Conservation (phyloP, 1,140 invertebrate genomes). For the Episyrphus balteatus region DNA sequence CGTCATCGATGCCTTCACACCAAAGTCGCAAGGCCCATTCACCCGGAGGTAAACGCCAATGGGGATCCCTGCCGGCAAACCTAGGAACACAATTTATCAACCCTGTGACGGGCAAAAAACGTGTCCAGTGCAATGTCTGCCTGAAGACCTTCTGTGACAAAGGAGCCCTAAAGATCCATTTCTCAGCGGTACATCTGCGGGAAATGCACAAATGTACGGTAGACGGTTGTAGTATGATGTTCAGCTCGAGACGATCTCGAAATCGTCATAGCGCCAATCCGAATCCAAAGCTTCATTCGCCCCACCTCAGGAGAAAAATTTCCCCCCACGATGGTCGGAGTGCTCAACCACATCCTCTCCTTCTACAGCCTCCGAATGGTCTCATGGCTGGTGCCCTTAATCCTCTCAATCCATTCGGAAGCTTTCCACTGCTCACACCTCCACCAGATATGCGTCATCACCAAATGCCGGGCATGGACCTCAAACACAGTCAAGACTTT, state of each 20-base stretch:
- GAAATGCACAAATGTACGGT: conserved; percentile 99
- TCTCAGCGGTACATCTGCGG: conserved; percentile 93
- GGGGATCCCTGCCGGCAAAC: conserved; percentile 77
- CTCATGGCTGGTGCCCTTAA: conserved; percentile 50
- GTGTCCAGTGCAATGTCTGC: conserved; percentile 97
- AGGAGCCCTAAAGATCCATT: conserved; percentile 98
- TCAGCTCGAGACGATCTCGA: conserved; percentile 87
- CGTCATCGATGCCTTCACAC: conserved; percentile 4
- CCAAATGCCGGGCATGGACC: conserved; percentile 49
- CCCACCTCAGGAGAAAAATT: conserved; percentile 82
- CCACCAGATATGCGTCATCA: conserved; percentile 59
- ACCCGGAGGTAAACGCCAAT: conserved; percentile 72
- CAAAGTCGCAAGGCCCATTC: conserved; percentile 64
- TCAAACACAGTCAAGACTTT: conserved; percentile 50
- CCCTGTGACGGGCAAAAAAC: conserved; percentile 84
- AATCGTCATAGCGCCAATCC: conserved; percentile 97
- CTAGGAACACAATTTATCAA: conserved; percentile 84
- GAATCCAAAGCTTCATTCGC: conserved; percentile 96
- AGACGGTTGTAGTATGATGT: conserved; percentile 98
- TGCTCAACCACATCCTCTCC: conserved; percentile 68
- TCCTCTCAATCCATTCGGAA: conserved; percentile 58
- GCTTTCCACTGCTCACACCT: conserved; percentile 62
- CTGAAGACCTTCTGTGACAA: conserved; percentile 99
- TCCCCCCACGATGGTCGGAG: conserved; percentile 85
- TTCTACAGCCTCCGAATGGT: conserved; percentile 60